Evolutionary conservation across 2,113 vertebrate genomes (phyloP).

Genomic region (Phasianus colchicus): DNA sequence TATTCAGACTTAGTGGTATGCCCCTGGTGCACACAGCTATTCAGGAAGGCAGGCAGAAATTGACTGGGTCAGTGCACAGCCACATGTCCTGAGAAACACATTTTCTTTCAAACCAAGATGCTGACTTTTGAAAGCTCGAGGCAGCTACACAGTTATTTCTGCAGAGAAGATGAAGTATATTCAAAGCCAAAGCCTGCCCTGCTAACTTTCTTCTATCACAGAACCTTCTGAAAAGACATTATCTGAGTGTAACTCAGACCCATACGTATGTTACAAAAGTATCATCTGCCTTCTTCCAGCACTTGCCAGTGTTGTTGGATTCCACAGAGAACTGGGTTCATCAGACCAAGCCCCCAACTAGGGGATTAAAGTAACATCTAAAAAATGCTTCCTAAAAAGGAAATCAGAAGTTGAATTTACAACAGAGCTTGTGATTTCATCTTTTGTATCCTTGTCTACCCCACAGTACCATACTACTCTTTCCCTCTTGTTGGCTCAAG

Average conservation of each 20-base stretch:
- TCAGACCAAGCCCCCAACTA: not conserved
- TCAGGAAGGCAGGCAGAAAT: not conserved
- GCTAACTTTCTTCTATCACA: not conserved
- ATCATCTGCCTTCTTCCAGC: not conserved
- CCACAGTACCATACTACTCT: not conserved
- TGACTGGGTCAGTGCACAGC: not conserved
- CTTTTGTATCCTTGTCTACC: not conserved
- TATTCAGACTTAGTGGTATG: not conserved
- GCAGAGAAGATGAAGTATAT: not conserved
- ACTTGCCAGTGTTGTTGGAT: not conserved
- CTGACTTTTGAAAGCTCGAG: not conserved
- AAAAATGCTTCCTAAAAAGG: not conserved
- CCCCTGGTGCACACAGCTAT: not conserved
- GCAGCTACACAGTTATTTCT: not conserved
- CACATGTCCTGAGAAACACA: not conserved
- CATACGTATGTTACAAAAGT: not conserved
- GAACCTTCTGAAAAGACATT: not conserved
- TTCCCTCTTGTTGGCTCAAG: not conserved
- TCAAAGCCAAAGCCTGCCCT: not conserved
- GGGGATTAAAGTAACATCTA: not conserved
- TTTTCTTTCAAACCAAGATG: not conserved
- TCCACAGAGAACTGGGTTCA: not conserved
- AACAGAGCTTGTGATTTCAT: not conserved
- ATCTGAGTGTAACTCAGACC: not conserved
- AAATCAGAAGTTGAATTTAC: not conserved